Conservation (phyloP, 2,888 invertebrate species). For the Drosophila pullipes region DNA sequence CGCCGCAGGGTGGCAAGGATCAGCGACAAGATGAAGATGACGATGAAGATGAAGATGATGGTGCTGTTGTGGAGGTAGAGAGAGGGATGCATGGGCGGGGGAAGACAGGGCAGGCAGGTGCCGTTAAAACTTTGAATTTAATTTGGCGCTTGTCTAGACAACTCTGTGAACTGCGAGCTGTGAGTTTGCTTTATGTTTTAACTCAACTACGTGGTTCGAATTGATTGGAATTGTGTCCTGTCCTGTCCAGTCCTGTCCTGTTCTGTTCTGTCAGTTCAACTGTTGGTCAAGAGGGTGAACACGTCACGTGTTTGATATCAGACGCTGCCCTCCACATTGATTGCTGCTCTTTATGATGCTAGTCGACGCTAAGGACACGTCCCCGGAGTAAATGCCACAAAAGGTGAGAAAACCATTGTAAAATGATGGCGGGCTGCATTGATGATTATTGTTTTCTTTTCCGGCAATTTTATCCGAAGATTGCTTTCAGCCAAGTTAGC, state of each 20-base stretch:
- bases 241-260: not conserved
- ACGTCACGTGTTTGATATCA: slow-evolving; percentile 29
- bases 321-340: slow-evolving; percentile 26
- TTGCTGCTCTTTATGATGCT: slow-evolving; percentile 46
- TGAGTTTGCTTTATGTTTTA: slow-evolving; percentile 54
- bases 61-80: not conserved
- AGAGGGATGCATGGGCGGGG: not conserved
- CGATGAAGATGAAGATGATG: not conserved
- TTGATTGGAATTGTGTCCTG: slow-evolving; percentile 61
- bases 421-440: not conserved
- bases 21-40: slow-evolving; percentile 1
- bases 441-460: slow-evolving; percentile 1
- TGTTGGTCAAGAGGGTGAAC: not conserved
- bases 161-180: slow-evolving; percentile 28
- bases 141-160: slow-evolving; percentile 72
- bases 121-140: slow-evolving; percentile 68
- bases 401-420: not conserved
- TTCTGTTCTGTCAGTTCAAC: not conserved
- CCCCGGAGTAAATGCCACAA: slow-evolving; percentile 1
- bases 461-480: not conserved
- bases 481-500: not conserved
- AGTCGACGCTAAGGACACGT: slow-evolving; percentile 12
- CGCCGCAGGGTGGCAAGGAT: slow-evolving; percentile 47
- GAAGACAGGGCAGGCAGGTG: not conserved
- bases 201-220: slow-evolving; percentile 60